A percentile compares a stretch with the other conserved stretches of the same genome.
phyloP scores from a whole-genome alignment of 2,888 invertebrate genomes.

The Rutpela maculata region DNA sequence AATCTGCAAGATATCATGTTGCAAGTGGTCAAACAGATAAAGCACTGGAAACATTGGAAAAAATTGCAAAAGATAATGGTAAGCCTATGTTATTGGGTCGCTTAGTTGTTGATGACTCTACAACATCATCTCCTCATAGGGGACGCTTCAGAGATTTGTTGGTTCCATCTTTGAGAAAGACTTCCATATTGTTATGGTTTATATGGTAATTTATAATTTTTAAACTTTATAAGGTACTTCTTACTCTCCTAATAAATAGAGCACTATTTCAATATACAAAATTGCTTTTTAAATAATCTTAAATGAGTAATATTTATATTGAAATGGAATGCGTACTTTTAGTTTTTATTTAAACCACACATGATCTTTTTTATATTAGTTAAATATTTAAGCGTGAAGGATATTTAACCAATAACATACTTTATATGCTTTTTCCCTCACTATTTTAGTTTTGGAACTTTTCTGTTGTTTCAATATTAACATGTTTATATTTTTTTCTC shows the following conservation, averaged over 20 bases:
- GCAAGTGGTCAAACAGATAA: constrained; percentile 91
- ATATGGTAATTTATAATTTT: constrained; percentile 82
- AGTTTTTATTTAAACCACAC: no score
- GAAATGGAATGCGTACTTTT: no score
- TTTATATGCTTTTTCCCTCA: no score
- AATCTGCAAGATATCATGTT: constrained; percentile 92
- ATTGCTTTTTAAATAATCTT: no score
- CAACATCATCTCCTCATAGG: constrained; percentile 77
- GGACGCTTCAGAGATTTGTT: constrained; percentile 84
- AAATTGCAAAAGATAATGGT: constrained; percentile 92
- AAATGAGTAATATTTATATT: no score
- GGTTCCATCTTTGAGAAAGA: constrained; percentile 87
- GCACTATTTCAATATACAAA: background rate
- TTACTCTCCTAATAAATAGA: background rate
- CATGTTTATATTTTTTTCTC: no score
- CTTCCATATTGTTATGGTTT: constrained; percentile 92
- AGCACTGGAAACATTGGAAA: constrained; percentile 88
- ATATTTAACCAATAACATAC: no score
- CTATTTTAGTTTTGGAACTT: no score
- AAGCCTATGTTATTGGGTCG: constrained; percentile 91
- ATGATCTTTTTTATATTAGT: no score
- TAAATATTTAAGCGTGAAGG: no score
- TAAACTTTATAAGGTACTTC: constrained; percentile 19
- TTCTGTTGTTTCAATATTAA: no score
- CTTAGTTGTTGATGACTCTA: constrained; percentile 86